Evolutionary conservation across 1,140 invertebrate species (phyloP).

Genomic region (Drosophila kepulauana): DNA sequence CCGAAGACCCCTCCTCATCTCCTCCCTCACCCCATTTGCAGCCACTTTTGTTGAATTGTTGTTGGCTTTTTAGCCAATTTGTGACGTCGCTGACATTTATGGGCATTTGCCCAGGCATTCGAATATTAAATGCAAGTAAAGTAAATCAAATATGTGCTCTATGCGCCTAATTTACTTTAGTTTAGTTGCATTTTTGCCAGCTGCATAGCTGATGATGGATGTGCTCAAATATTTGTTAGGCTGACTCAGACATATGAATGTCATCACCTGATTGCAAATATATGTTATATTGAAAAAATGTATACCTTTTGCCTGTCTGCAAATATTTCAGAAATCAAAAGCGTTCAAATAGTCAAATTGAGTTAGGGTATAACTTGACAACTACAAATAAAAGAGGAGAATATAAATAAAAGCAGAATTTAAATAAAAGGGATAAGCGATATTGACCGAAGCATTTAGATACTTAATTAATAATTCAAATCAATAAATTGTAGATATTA

Average conservation of each 20-base stretch:
- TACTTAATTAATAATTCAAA: no score
- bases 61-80: slow-evolving; percentile 67
- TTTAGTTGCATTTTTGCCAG: slow-evolving; percentile 67
- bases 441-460: no score
- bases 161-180: slow-evolving; percentile 68
- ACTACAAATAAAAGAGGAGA: no score
- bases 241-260: not conserved
- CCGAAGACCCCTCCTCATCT: not conserved
- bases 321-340: not conserved
- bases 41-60: slow-evolving; percentile 51
- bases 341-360: no score
- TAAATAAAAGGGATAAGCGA: no score
- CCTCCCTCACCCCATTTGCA: not conserved
- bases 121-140: slow-evolving; percentile 76
- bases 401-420: no score
- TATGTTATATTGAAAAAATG: slow-evolving; percentile 20
- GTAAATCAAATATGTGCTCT: slow-evolving; percentile 73
- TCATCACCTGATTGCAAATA: slow-evolving; percentile 8
- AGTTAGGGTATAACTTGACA: no score
- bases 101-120: slow-evolving; percentile 50
- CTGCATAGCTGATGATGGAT: slow-evolving; percentile 41
- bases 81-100: slow-evolving; percentile 74
- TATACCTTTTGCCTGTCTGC: slow-evolving; percentile 9
- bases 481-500: no score
- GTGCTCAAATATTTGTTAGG: slow-evolving; percentile 7